A percentile compares a stretch with the other conserved stretches of the same genome.
Evolutionary conservation across 2,888 invertebrate genomes (phyloP).

Genomic region (Nephrotoma appendiculata): DNA sequence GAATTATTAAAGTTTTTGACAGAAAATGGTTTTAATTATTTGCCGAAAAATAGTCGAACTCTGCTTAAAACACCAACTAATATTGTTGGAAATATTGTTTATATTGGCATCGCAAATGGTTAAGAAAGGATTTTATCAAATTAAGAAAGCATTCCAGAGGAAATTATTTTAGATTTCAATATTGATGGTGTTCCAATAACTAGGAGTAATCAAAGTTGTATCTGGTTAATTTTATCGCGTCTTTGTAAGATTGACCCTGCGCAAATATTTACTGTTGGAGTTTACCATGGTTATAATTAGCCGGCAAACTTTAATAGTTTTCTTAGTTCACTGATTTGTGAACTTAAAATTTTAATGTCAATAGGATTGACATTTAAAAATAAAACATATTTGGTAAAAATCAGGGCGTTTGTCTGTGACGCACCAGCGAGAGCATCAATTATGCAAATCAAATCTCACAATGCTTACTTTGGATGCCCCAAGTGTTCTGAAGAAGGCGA

Average conservation of each 20-base stretch:
- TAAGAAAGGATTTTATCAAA: not conserved
- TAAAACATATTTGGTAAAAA: not conserved
- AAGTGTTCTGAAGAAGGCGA: not conserved
- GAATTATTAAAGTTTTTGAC: not conserved
- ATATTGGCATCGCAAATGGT: not conserved
- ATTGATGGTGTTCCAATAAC: not conserved
- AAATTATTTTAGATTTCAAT: not conserved
- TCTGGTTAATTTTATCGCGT: not conserved
- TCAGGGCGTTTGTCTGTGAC: not conserved
- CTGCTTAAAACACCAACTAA: not conserved
- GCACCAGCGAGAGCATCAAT: not conserved
- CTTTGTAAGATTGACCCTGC: not conserved
- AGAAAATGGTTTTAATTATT: not conserved
- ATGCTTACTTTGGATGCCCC: not conserved
- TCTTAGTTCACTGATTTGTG: not conserved
- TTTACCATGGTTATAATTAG: not conserved
- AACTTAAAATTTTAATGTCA: not conserved
- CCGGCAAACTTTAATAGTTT: not conserved
- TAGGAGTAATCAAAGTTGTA: not conserved
- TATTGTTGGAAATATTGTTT: not conserved
- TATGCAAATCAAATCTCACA: not conserved
- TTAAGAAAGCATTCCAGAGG: not conserved
- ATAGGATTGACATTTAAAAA: not conserved
- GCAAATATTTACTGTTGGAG: not conserved
- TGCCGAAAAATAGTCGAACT: not conserved